Conservation (phyloP, 2,888 invertebrate species). For the Eilema griseolum region DNA sequence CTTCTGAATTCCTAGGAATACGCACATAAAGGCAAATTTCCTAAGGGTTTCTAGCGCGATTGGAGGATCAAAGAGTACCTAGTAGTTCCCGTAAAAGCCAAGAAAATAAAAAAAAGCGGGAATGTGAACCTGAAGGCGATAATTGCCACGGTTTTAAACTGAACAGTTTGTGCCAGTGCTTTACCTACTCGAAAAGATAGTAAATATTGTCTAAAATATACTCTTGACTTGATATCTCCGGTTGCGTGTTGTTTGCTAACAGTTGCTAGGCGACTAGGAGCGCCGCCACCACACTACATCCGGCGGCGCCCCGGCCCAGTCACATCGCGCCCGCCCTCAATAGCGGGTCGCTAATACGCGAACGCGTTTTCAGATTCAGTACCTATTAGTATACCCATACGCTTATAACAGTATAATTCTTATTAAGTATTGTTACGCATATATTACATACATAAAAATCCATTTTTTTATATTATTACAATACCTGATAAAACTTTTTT, state of each 20-base stretch:
- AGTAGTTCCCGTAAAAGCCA: not conserved
- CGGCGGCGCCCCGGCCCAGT: constrained; percentile 74
- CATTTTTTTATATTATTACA: not conserved
- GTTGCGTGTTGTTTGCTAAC: constrained; percentile 78
- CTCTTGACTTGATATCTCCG: constrained; percentile 29
- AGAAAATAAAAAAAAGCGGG: not conserved
- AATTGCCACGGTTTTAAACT: not conserved
- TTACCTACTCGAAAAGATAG: not conserved
- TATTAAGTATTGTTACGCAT: not conserved
- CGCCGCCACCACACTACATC: constrained; percentile 71
- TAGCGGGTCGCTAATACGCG: constrained; percentile 50
- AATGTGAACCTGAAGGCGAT: not conserved
- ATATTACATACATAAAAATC: not conserved
- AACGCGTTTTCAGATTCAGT: constrained; percentile 24
- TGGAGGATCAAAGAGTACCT: no score
- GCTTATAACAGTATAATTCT: not conserved
- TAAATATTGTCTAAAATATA: not conserved
- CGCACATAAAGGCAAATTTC: no score
- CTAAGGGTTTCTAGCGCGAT: no score
- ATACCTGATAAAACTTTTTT: not conserved
- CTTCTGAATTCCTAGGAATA: no score
- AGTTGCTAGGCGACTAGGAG: constrained; percentile 77
- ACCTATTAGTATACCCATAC: not conserved
- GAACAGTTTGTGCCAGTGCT: not conserved
- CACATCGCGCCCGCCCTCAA: constrained; percentile 73